Evolutionary conservation across 2,888 invertebrate genomes (phyloP), one percentile per base, ranked within the genome.

Genomic region (Sesia apiformis): DNA sequence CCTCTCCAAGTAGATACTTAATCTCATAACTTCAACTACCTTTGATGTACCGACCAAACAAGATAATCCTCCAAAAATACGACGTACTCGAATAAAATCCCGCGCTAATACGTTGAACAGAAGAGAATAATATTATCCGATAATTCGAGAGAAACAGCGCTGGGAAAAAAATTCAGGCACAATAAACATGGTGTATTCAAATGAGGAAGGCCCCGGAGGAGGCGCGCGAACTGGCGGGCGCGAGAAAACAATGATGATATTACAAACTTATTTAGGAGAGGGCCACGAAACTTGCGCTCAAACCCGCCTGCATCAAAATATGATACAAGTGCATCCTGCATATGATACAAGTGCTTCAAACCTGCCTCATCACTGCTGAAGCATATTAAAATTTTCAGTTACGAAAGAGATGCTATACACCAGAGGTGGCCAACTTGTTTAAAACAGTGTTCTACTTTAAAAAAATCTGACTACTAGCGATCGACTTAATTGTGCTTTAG

Each of bases 121-220:
- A 66, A 67, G 69, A 70, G 71, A 76, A 23, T 23, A 81, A 80
- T 78, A 80, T 81, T 80, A 80, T 82, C 79, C 75, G 81, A 82
- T 82, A 81, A 81, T 81, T 81, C 78, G 67, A 68, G 56, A 68
- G 69, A 78, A 74, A 74, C 70, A 70, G 69, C 66, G 69, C 67
- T 63, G 68, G 72, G 73, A 72, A 70, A 75, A 75, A 72, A 70
- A 70, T 63, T 69, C 61, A 57, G 73, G 73, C 73, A 78, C 82
- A 84, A 83, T 84, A 84, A 81, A 84, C 83, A 82, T 82, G 80
- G 78, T 66, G 77, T 85, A 86, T 86, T 86, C 86, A 86, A 86
- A 86, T 86, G 81, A 84, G 75, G 66, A 66, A 65, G 63, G 67
- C 66, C 73, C 70, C 72, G 64, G 57, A 61, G 70, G 78, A 53